These are phyloP conservation scores for Rhopalosiphum maidis DNA, from an alignment of 1,140 invertebrate species.

Conservation along the genomic window DNA sequence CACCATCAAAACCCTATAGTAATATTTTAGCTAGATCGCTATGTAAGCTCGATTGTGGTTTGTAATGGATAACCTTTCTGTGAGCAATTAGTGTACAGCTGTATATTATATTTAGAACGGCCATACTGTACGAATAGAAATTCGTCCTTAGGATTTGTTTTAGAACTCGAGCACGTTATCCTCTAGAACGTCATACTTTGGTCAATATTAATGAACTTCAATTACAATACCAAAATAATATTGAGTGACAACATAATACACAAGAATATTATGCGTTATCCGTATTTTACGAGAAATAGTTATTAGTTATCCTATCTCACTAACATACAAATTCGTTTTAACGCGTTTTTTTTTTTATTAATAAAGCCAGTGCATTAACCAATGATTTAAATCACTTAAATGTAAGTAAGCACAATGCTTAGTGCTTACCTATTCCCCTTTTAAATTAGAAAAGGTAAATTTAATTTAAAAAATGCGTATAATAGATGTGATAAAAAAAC, in stretches of 20 bases:
- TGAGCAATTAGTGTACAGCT: not conserved
- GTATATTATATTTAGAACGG: not conserved
- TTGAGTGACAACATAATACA: too few relatives aligned
- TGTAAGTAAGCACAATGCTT: not conserved
- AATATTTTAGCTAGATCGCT: not conserved
- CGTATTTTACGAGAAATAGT: too few relatives aligned
- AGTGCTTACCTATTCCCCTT: not conserved
- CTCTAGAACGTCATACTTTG: too few relatives aligned
- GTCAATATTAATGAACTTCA: too few relatives aligned
- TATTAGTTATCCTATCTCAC: too few relatives aligned
- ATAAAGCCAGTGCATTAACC: not conserved
- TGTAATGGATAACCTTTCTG: not conserved
- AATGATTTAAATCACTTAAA: not conserved
- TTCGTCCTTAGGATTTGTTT: not conserved
- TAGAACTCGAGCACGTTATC: not conserved
- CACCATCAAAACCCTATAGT: not conserved
- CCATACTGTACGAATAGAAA: not conserved
- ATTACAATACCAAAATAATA: too few relatives aligned
- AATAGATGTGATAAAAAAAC: constrained; percentile 17
- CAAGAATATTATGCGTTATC: too few relatives aligned
- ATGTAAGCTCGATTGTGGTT: not conserved
- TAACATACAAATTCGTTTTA: too few relatives aligned
- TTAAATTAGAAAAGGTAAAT: not conserved
- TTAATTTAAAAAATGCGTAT: not conserved
- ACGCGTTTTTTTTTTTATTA: not conserved